Evolutionary conservation across 2,113 vertebrate genomes (phyloP).

Genomic region (Typhlomys cinereus): DNA sequence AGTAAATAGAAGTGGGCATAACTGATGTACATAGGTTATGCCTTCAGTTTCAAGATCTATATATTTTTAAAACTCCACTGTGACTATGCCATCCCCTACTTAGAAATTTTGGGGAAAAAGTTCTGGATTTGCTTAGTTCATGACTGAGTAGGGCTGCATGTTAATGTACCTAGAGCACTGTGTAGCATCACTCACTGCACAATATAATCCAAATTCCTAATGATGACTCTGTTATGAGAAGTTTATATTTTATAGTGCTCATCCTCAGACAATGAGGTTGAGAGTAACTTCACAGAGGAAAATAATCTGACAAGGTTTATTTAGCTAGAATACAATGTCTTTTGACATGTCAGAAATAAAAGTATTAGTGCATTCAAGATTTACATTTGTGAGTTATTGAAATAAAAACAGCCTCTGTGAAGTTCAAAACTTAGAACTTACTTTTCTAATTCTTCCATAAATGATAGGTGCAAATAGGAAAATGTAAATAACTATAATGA

Average conservation of each 20-base stretch:
- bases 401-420: conserved; percentile 22
- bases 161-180: conserved; percentile 2
- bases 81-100: not conserved
- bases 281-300: not conserved
- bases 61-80: not conserved
- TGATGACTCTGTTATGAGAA: not conserved
- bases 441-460: not conserved
- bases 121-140: not conserved
- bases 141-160: not conserved
- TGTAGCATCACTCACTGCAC: not conserved
- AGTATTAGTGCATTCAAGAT: not conserved
- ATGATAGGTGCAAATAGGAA: not conserved
- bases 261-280: not conserved
- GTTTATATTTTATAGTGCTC: not conserved
- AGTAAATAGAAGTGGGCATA: too few species aligned
- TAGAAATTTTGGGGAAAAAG: conserved; percentile 1
- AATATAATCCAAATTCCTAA: conserved; percentile 9
- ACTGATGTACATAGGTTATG: too few species aligned
- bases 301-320: not conserved
- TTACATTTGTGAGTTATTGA: not conserved
- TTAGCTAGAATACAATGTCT: conserved; percentile 9
- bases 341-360: not conserved
- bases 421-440: not conserved
- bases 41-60: too few species aligned
- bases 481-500: conserved; percentile 12